Percentiles rank a stretch among this genome's conserved stretches.
These are phyloP conservation scores for Dreissena polymorpha DNA, from an alignment of 1,140 invertebrate genomes.

Conservation along the genomic window DNA sequence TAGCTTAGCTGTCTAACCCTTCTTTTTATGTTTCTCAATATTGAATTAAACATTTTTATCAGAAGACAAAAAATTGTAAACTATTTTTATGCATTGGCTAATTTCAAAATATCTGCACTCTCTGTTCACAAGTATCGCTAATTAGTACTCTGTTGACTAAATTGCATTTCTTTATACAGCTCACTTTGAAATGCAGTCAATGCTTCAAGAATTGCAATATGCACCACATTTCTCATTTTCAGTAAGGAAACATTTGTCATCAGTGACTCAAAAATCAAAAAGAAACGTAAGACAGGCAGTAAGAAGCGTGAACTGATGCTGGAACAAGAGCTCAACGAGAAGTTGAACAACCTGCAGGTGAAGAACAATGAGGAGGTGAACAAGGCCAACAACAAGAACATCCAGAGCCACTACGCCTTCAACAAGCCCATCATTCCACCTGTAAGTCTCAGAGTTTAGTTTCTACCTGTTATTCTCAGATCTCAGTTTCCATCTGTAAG, in stretches of 20 bases:
- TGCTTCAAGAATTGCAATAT: too few species aligned
- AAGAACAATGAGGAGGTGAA: constrained; percentile 28
- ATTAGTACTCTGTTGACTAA: too few species aligned
- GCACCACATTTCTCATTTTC: neutral
- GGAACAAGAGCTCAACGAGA: constrained; percentile 64
- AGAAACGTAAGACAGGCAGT: constrained; percentile 69
- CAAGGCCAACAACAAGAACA: constrained; percentile 58
- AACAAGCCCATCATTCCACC: constrained; percentile 72
- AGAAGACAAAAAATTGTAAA: too few species aligned
- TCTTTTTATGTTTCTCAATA: too few species aligned
- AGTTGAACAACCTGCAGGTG: constrained; percentile 17
- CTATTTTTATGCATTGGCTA: too few species aligned
- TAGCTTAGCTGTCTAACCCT: too few species aligned
- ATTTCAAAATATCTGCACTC: too few species aligned
- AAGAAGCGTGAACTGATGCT: constrained; percentile 67
- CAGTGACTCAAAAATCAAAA: constrained; percentile 71
- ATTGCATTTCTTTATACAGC: too few species aligned
- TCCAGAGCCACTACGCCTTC: constrained; percentile 73
- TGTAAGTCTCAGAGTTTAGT: constrained; percentile 59
- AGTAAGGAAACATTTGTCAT: constrained; percentile 74
- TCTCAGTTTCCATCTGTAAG: too few species aligned
- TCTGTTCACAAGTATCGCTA: too few species aligned
- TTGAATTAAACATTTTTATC: too few species aligned
- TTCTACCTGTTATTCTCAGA: neutral
- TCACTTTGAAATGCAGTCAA: too few species aligned